A percentile compares a stretch with the other conserved stretches of the same genome.
phyloP scores from a whole-genome alignment of 1,140 invertebrate genomes.

The Bilobella aurantiaca region DNA sequence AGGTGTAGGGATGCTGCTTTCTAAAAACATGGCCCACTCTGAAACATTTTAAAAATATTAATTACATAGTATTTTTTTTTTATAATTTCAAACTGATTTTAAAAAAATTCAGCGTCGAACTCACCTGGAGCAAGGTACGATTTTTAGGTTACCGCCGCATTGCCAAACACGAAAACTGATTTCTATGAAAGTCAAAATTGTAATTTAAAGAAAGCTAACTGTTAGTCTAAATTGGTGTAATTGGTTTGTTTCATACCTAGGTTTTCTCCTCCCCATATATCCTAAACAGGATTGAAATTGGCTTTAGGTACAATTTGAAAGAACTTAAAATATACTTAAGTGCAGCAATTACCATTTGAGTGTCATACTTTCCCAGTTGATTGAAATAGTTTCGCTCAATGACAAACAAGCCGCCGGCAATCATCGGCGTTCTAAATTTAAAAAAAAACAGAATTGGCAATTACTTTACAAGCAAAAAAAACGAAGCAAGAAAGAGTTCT shows the following conservation, averaged over 20 bases:
- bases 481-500: not conserved
- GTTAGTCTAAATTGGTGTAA: too few species aligned
- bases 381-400: slow-evolving; percentile 87
- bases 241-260: slow-evolving; percentile 47
- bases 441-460: too few species aligned
- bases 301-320: too few species aligned
- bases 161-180: slow-evolving; percentile 83
- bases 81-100: slow-evolving; percentile 35
- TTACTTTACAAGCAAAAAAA: too few species aligned
- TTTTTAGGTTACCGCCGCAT: slow-evolving; percentile 86
- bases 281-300: too few species aligned
- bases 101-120: too few species aligned
- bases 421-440: slow-evolving; percentile 62
- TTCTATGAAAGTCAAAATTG: slow-evolving; percentile 42
- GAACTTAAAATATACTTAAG: too few species aligned
- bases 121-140: slow-evolving; percentile 87
- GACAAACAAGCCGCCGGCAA: slow-evolving; percentile 74
- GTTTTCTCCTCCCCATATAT: slow-evolving; percentile 59
- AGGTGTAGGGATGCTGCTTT: slow-evolving; percentile 90
- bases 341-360: too few species aligned
- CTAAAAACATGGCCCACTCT: slow-evolving; percentile 41
- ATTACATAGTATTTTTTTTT: not conserved
- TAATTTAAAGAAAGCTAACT: too few species aligned
- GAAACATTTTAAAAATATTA: not conserved
- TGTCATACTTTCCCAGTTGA: slow-evolving; percentile 90